phyloP scores from a whole-genome alignment of 2,113 vertebrate species.

The Anthoscopus minutus region DNA sequence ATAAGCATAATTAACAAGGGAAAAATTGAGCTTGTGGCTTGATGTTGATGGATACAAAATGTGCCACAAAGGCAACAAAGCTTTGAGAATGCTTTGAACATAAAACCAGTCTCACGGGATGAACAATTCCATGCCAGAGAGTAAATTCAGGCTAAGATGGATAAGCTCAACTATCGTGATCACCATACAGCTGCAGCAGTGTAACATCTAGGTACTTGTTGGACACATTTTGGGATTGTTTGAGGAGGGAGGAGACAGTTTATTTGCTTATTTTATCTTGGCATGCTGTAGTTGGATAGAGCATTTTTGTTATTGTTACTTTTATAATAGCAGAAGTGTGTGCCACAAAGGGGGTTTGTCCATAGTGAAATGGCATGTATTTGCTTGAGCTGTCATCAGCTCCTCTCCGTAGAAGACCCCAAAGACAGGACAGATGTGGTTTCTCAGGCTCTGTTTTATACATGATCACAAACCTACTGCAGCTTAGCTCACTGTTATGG shows the following conservation, averaged over 20 bases:
- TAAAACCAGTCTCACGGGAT: constrained; percentile 42
- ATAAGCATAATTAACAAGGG: constrained; percentile 31
- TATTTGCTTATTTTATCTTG: neutral
- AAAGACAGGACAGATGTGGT: neutral
- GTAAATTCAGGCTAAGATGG: neutral
- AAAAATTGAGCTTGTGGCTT: constrained; percentile 55
- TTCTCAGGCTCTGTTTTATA: neutral
- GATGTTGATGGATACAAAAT: constrained; percentile 60
- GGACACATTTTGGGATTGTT: neutral
- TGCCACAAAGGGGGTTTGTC: neutral
- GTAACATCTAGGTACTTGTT: neutral
- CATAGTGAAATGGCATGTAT: neutral
- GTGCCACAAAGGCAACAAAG: constrained; percentile 54
- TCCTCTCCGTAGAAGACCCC: neutral
- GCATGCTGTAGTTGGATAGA: neutral
- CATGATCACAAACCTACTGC: neutral
- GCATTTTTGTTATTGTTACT: neutral
- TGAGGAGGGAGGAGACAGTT: neutral
- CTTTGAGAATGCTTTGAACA: constrained; percentile 57
- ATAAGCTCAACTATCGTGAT: neutral
- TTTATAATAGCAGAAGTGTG: neutral
- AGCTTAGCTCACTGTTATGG: neutral
- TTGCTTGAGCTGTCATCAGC: neutral
- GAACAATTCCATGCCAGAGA: neutral
- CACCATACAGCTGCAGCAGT: neutral